Evolutionary conservation across 2,888 invertebrate species (phyloP), one percentile per base, ranked within the genome.

Genomic region (Drosophila flavopinicola): DNA sequence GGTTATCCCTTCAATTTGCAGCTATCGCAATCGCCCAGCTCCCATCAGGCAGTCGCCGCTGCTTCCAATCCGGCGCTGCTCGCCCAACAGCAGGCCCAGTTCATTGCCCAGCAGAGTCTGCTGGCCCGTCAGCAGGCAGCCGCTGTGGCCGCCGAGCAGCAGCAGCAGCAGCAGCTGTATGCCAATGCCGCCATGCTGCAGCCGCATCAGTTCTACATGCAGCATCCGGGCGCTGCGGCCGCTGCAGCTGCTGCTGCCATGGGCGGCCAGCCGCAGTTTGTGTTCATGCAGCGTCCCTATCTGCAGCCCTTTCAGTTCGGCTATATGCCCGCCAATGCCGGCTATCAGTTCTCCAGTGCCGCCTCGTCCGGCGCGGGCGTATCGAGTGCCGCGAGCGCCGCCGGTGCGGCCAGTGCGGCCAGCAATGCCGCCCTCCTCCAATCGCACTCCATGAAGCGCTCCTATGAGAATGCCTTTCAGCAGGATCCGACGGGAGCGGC

Each of bases 381-480:
- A 3, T 9, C 44, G 17, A 9, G 24, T 2, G 17, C 63, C 41
- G 38, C 64, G 38, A 11, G 7, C 10, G 59, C 70, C 0, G 79
- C 82, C 56, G 66, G 78, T 27, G 78, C 79, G 4, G 56, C 44
- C 35, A 35, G 58, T 67, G 23, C 79, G 64, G 13, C 72, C 29
- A 10, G 32, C 56, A 32, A 65, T 49, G 47, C 65, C 10, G 65
- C 65, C 13, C 25, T 75, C 30, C 59, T 72, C n/a, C 72, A 76
- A 71, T 72, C 64, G 67, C 85, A 23, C 33, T 93, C 92, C 37
- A 92, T 94, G 65, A 95, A 95, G 89, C 92, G 95, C 1, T 93
- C 93, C 0, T 95, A 95, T 91, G 95, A 95, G 35, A 93, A 93
- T 82, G 95, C 95, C 1, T 95, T 95, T 82, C 92, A 94, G 1